phyloP scores from a whole-genome alignment of 2,888 invertebrate species.

The Euphydryas editha region DNA sequence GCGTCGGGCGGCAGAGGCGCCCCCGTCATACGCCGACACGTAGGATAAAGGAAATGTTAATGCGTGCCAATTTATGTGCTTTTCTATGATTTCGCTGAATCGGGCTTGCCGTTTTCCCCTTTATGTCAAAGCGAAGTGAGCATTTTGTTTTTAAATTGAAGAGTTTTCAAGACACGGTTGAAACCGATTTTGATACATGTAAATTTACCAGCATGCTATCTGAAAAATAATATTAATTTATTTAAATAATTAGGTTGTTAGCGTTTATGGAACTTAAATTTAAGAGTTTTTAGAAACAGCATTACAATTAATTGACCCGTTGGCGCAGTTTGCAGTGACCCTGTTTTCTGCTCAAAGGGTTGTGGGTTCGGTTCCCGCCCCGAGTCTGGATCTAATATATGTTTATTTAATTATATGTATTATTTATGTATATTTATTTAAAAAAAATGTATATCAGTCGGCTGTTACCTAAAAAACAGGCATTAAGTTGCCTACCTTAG shows the following conservation, averaged over 20 bases:
- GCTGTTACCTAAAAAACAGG: too few species aligned
- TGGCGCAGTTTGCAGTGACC: too few species aligned
- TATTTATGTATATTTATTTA: too few species aligned
- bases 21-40: slow-evolving; percentile 83
- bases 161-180: slow-evolving; percentile 53
- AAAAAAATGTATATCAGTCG: too few species aligned
- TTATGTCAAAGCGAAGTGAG: slow-evolving; percentile 62
- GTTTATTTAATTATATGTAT: too few species aligned
- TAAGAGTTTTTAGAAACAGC: not conserved
- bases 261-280: not conserved
- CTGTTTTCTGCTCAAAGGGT: too few species aligned
- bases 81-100: slow-evolving; percentile 84
- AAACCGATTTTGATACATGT: slow-evolving; percentile 5
- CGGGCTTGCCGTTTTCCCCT: slow-evolving; percentile 72
- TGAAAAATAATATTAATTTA: not conserved
- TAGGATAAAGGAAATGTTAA: slow-evolving; percentile 84
- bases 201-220: slow-evolving; percentile 9
- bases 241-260: not conserved
- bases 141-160: slow-evolving; percentile 67
- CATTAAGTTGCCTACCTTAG: too few species aligned
- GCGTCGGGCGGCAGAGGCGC: slow-evolving; percentile 66
- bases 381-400: too few species aligned
- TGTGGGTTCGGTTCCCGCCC: too few species aligned
- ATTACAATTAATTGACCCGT: not conserved
- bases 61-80: slow-evolving; percentile 83